These are phyloP conservation scores for Plutella xylostella DNA, from an alignment of 2,888 invertebrate species.

Conservation along the genomic window DNA sequence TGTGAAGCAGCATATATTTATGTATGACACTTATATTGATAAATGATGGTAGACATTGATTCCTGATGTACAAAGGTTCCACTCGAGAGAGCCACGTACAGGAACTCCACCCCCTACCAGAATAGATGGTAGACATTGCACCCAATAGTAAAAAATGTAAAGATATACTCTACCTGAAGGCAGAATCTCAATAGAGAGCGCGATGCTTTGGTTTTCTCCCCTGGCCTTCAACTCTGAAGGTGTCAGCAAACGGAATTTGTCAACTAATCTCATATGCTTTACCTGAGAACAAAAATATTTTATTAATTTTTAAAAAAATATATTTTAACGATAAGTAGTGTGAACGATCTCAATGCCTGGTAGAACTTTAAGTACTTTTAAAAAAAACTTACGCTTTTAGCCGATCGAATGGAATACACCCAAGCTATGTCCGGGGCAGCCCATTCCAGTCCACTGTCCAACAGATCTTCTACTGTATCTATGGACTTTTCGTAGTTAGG, in stretches of 20 bases:
- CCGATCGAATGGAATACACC: constrained; percentile 69
- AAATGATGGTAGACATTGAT: too few relatives aligned
- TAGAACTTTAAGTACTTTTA: too few relatives aligned
- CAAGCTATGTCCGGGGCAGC: constrained; percentile 76
- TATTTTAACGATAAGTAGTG: too few relatives aligned
- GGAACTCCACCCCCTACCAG: too few relatives aligned
- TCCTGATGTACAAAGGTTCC: too few relatives aligned
- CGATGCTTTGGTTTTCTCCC: constrained; percentile 59
- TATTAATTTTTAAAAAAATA: too few relatives aligned
- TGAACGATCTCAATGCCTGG: too few relatives aligned
- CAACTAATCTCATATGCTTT: constrained; percentile 47
- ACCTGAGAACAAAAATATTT: constrained; percentile 38
- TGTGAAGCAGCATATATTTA: too few relatives aligned
- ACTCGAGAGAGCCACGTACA: too few relatives aligned
- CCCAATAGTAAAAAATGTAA: too few relatives aligned
- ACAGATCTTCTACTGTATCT: constrained; percentile 72
- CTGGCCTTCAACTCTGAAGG: constrained; percentile 40
- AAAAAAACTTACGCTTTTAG: constrained; percentile 63
- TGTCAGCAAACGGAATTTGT: constrained; percentile 51
- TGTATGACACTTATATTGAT: too few relatives aligned
- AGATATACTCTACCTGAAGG: constrained; percentile 75
- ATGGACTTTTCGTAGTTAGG: constrained; percentile 73
- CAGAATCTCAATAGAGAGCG: constrained; percentile 73
- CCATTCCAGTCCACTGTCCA: constrained; percentile 71
- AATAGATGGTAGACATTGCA: too few relatives aligned